Evolutionary conservation across 1,140 invertebrate species (phyloP).

Genomic region (Propsilocerus akamusi): DNA sequence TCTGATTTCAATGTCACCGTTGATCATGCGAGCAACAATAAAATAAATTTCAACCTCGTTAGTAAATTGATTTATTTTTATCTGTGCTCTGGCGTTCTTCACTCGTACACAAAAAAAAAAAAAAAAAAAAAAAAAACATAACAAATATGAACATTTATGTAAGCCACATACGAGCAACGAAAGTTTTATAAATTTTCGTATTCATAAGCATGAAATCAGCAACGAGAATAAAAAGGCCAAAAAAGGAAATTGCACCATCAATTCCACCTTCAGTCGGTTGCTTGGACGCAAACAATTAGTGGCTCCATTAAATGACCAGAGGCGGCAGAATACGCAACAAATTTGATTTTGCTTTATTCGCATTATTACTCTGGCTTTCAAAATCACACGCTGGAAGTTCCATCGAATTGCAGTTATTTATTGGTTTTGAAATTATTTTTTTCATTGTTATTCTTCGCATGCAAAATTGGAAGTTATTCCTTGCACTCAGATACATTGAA

Average conservation of each 20-base stretch:
- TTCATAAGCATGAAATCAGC: background rate
- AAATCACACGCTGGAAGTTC: background rate
- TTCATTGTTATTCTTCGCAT: background rate
- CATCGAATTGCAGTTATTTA: background rate
- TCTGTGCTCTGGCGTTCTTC: background rate
- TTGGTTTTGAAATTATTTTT: background rate
- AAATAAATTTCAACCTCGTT: too few relatives aligned
- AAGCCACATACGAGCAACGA: too few relatives aligned
- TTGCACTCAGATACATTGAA: background rate
- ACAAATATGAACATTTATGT: too few relatives aligned
- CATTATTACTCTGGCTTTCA: background rate
- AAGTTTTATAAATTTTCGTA: conserved; percentile 1
- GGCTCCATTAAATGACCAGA: too few relatives aligned
- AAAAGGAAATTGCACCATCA: too few relatives aligned
- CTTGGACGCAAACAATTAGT: too few relatives aligned
- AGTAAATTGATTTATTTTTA: conserved; percentile 1
- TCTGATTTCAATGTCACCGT: too few relatives aligned
- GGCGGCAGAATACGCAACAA: conserved; percentile 2
- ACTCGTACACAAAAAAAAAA: too few relatives aligned
- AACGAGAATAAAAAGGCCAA: too few relatives aligned
- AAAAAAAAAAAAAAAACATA: too few relatives aligned
- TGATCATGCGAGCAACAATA: too few relatives aligned
- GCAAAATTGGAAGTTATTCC: background rate
- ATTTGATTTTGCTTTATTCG: conserved; percentile 1
- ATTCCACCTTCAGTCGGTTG: too few relatives aligned